These are phyloP conservation scores for Ptychadena robeensis DNA, from an alignment of 2,797 vertebrate genomes.

Conservation along the genomic window DNA sequence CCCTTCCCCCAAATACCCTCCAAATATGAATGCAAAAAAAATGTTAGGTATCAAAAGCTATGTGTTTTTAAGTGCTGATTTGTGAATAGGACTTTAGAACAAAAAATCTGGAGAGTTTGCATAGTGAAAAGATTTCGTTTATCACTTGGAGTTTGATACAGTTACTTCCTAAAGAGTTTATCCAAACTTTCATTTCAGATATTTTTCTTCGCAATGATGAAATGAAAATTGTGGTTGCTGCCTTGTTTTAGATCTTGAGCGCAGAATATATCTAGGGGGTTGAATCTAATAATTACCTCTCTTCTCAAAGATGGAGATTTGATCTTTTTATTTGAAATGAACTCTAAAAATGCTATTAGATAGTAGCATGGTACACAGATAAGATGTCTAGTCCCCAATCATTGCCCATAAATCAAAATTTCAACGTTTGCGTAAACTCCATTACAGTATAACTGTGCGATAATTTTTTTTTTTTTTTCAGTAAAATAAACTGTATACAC, in stretches of 20 bases:
- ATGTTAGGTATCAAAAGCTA: too few relatives aligned
- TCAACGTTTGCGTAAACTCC: not conserved
- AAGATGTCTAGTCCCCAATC: slow-evolving; percentile 25
- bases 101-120: too few relatives aligned
- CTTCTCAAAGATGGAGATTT: slow-evolving; percentile 34
- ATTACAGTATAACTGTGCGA: not conserved
- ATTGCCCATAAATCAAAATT: slow-evolving; percentile 33
- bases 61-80: too few relatives aligned
- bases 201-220: slow-evolving; percentile 23
- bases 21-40: too few relatives aligned
- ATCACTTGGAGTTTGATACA: too few relatives aligned
- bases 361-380: slow-evolving; percentile 17
- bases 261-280: slow-evolving; percentile 14
- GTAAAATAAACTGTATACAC: not conserved
- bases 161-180: not conserved
- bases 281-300: slow-evolving; percentile 49
- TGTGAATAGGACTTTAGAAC: too few relatives aligned
- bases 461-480: not conserved
- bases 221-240: slow-evolving; percentile 6
- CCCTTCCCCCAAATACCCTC: too few relatives aligned
- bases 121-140: too few relatives aligned
- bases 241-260: slow-evolving; percentile 5
- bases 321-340: slow-evolving; percentile 32
- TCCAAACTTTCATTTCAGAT: slow-evolving; percentile 1
- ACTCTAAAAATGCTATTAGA: slow-evolving; percentile 48